Base-by-base conservation (phyloP, 2,797 vertebrate genomes). In the Anas flavirostris region DNA sequence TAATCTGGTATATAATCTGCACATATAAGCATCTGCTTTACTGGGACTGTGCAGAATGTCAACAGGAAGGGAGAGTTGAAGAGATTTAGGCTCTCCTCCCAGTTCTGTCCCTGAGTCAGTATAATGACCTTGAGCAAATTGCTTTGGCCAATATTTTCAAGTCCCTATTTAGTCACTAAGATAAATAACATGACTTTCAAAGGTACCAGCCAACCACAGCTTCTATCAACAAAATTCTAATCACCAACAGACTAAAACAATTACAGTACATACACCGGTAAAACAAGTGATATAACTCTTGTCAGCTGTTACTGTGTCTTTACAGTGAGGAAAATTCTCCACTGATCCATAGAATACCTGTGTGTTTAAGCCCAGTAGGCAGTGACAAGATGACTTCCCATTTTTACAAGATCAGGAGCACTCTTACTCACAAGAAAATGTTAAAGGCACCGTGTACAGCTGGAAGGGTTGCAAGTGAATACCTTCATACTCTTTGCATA, bases 91-190 rank as follows among this genome's bases (percentile, higher is more conserved):
- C 31, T 79, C 13, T 91, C 37, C 59, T 83, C 70, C 39, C 60
- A 31, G 19, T 81, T 90, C 50, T 82, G 70, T 73, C 50, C 66
- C 66, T 44, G 55, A 80, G 48, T 83, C 31, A 66, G 73, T 35
- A 72, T n/a, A 75, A 72, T 11, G 73, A 91, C 84, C 84, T 92
- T 92, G 86, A 94, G n/a, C 41, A 85, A 95, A 93, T 13, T 64
- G 39, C 59, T 29, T 58, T n/a, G 73, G 62, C 53, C 76, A 95
- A 86, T 91, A 92, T 94, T 87, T 90, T 76, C 63, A 62, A 90
- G 75, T 50, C 58, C 3, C 0, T 85, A 46, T 82, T 72, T 91
- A 95, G 18, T 67, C 29, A 88, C 29, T 26, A 88, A 78, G 93
- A 91, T 35, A 94, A 91, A 88, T 68, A 89, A 75, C 18, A 52